Evolutionary conservation across 2,797 vertebrate species (phyloP), one percentile per base, ranked within the genome.

Genomic region (Xenentodon cancila): DNA sequence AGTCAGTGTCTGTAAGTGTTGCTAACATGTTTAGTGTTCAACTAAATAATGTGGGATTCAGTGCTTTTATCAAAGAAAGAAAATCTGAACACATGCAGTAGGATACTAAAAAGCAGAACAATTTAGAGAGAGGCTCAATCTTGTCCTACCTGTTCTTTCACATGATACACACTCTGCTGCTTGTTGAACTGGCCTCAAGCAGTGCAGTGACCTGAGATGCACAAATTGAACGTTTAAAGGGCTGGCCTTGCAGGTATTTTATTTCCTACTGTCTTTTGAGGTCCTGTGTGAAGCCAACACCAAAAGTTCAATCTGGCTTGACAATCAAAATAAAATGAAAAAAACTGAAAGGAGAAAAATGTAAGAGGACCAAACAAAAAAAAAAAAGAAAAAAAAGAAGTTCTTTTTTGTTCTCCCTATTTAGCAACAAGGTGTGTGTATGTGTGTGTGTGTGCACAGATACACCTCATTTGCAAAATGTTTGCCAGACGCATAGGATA

Each of bases 71-170:
- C 1, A 37, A 21, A 20, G 56, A 53, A 22, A 64, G 34, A 48
- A 53, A 7, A 42, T 22, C 19, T 47, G 50, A 53, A 64, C n/a
- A 5, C 16, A 50, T 27, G 51, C 49, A 60, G 64, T 45, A 60
- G 42, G 65, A 65, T 68, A 64, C 60, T 68, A 52, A 32, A 32
- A 63, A 62, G 64, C 56, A 56, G 78, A 67, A 64, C 66, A 55
- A 53, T 60, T 37, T 73, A 62, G 61, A 30, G 9, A 67, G 74
- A 81, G 82, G 81, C 82, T 80, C 60, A 74, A 82, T 80, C 82
- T 66, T 0, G 75, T 69, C 80, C 68, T 84, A 84, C 86, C 86
- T 84, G 85, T 88, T 88, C 67, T 78, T 19, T 82, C 68, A 77
- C 76, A 59, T 52, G 66, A 63, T 60, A 67, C 66, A 45, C 62